These are phyloP conservation scores for Oophaga pumilio DNA, from an alignment of 2,113 vertebrate genomes.

Conservation along the genomic window DNA sequence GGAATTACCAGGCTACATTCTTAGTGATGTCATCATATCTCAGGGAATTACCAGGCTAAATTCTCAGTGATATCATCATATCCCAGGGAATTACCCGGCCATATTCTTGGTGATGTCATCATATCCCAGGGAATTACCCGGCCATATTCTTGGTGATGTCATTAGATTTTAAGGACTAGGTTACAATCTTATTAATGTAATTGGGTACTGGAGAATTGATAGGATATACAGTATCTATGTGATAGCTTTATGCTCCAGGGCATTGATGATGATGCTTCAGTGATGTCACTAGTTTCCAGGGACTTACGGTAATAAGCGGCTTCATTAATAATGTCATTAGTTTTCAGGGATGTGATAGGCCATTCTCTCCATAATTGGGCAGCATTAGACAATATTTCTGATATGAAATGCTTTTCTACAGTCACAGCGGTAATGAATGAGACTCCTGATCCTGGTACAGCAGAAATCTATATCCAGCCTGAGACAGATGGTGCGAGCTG, in stretches of 20 bases:
- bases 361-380: too few relatives aligned
- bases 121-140: too few relatives aligned
- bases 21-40: background rate
- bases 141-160: too few relatives aligned
- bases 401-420: background rate
- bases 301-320: too few relatives aligned
- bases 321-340: background rate
- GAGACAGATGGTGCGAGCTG: slow-evolving; percentile 24
- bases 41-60: background rate
- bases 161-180: too few relatives aligned
- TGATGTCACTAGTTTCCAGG: background rate
- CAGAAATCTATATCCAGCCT: background rate
- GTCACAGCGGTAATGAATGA: background rate
- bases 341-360: background rate
- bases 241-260: background rate
- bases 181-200: too few relatives aligned
- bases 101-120: too few relatives aligned
- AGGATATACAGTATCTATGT: too few relatives aligned
- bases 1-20: background rate
- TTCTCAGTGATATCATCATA: background rate
- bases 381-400: background rate
- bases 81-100: background rate
- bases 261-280: background rate
- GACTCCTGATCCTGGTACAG: too few relatives aligned
- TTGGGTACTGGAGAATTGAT: too few relatives aligned